Percentiles rank a stretch among this genome's conserved stretches.
Evolutionary conservation across 2,113 vertebrate species (phyloP).

Genomic region (Carassius carassius): DNA sequence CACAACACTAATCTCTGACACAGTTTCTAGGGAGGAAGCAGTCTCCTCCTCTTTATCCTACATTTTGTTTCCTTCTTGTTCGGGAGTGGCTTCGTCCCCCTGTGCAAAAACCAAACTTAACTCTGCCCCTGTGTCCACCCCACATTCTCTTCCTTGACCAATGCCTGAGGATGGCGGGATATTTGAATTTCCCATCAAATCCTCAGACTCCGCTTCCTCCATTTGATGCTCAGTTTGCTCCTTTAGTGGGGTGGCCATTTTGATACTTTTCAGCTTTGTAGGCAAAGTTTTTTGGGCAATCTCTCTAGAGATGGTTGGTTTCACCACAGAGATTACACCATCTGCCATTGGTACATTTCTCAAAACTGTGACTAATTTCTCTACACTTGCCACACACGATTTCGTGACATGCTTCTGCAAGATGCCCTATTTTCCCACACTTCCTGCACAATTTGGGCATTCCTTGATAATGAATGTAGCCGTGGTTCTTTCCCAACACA

Average conservation of each 20-base stretch:
- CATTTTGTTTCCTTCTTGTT: no score
- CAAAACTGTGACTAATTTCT: no score
- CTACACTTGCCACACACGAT: no score
- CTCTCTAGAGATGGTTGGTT: neutral
- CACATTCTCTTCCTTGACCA: neutral
- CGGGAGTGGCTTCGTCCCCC: no score
- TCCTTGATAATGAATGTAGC: no score
- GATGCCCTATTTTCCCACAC: no score
- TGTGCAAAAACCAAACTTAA: no score
- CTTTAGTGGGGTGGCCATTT: conserved; percentile 14
- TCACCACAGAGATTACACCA: conserved; percentile 37
- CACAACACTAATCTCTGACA: neutral
- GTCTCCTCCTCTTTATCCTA: neutral
- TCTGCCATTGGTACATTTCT: neutral
- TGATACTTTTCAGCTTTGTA: conserved; percentile 17
- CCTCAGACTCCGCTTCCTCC: neutral
- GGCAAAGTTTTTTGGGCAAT: conserved; percentile 49
- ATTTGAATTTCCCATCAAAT: neutral
- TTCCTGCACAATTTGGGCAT: no score
- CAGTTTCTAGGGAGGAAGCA: neutral
- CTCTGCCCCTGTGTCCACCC: neutral
- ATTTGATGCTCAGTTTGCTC: neutral
- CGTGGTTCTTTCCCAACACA: no score
- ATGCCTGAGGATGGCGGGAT: neutral
- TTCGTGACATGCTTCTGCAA: no score